Percentiles rank a stretch among this genome's conserved stretches.
These are phyloP conservation scores for Myripristis jacobus DNA, from an alignment of 2,797 vertebrate species.

Conservation along the genomic window DNA sequence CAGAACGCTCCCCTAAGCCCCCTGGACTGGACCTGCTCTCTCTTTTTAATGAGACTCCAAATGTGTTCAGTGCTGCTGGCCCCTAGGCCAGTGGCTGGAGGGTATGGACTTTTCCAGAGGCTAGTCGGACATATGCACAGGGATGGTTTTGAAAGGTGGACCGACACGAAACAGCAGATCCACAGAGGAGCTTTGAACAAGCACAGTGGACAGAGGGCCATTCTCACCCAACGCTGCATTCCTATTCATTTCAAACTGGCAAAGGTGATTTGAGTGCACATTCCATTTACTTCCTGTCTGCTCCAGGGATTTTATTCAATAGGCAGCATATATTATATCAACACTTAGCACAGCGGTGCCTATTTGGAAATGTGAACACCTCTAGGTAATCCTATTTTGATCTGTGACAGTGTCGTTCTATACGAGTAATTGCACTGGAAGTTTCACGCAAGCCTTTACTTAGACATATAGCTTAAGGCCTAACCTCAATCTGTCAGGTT, in stretches of 20 bases:
- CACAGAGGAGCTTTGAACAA: conserved; percentile 55
- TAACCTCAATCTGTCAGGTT: conserved; percentile 70
- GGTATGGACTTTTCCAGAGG: conserved; percentile 57
- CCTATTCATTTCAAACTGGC: conserved; percentile 52
- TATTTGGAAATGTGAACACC: conserved; percentile 48
- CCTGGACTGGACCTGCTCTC: conserved; percentile 64
- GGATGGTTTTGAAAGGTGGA: conserved; percentile 41
- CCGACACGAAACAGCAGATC: conserved; percentile 35
- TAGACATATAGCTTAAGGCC: conserved; percentile 36
- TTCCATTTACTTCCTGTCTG: conserved; percentile 41
- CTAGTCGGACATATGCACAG: conserved; percentile 37
- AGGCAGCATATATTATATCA: conserved; percentile 37
- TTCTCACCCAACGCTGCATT: conserved; percentile 24
- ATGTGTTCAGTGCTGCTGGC: conserved; percentile 46
- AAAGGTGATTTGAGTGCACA: conserved; percentile 40
- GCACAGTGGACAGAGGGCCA: conserved; percentile 18
- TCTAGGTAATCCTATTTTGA: conserved; percentile 48
- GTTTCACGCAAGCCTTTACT: conserved; percentile 40
- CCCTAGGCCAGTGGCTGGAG: conserved; percentile 61
- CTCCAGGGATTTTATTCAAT: conserved; percentile 52
- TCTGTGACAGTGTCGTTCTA: conserved; percentile 31
- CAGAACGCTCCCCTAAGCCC: conserved; percentile 61
- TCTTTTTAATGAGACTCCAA: conserved; percentile 73
- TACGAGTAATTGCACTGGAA: conserved; percentile 44
- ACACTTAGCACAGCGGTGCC: conserved; percentile 20